A percentile compares a stretch with the other conserved stretches of the same genome.
phyloP scores from a whole-genome alignment of 2,888 invertebrate genomes.

The Trichopoda pennipes region DNA sequence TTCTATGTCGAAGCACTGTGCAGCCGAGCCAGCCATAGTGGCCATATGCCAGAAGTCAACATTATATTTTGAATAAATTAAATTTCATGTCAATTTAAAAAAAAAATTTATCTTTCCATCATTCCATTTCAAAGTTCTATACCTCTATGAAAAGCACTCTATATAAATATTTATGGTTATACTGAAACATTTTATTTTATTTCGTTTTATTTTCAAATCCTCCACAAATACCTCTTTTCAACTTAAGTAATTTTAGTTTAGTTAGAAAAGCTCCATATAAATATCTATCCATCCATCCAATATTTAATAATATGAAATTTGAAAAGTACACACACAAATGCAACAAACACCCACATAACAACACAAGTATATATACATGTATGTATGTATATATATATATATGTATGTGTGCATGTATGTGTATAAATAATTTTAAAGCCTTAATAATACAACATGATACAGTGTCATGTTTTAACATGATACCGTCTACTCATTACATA shows the following conservation, averaged over 20 bases:
- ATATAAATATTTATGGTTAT: slow-evolving; percentile 50
- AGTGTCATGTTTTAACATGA: slow-evolving; percentile 48
- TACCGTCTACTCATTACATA: slow-evolving; percentile 1
- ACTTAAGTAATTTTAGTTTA: slow-evolving; percentile 22
- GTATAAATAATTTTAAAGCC: slow-evolving; percentile 22
- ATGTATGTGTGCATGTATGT: background rate
- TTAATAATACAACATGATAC: slow-evolving; percentile 40
- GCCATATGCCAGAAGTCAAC: too few relatives aligned
- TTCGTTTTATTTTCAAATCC: slow-evolving; percentile 24
- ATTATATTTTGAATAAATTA: too few relatives aligned
- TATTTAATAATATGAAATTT: slow-evolving; percentile 12
- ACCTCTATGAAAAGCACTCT: too few relatives aligned
- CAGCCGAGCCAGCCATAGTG: too few relatives aligned
- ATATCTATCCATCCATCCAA: too few relatives aligned
- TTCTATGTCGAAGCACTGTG: too few relatives aligned
- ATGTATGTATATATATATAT: background rate
- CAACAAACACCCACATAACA: background rate
- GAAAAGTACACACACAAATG: background rate
- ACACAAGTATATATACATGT: background rate
- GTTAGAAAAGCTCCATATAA: background rate
- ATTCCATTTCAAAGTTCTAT: too few relatives aligned
- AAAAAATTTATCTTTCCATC: too few relatives aligned
- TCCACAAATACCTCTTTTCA: slow-evolving; percentile 20
- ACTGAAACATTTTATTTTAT: slow-evolving; percentile 23
- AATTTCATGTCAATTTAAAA: too few relatives aligned